A percentile compares a stretch with the other conserved stretches of the same genome.
These are phyloP conservation scores for Gastrophysa polygoni DNA, from an alignment of 2,888 invertebrate species.

Conservation along the genomic window DNA sequence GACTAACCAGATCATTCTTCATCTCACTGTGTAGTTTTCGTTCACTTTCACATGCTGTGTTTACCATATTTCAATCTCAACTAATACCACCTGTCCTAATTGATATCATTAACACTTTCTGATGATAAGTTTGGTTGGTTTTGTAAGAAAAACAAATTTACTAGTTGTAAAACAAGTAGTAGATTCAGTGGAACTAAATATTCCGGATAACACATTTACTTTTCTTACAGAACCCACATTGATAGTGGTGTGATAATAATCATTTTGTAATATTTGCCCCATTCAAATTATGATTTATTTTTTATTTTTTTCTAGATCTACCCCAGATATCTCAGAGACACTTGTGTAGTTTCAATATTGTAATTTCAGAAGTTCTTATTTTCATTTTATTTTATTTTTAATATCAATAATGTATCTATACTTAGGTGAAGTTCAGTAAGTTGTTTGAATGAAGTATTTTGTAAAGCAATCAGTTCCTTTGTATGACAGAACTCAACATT, in stretches of 20 bases:
- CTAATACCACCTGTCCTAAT: conserved; percentile 14
- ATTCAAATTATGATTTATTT: background rate
- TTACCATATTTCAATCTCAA: conserved; percentile 27
- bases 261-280: background rate
- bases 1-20: background rate
- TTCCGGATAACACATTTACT: too few relatives aligned
- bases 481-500: background rate
- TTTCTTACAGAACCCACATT: background rate
- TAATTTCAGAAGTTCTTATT: background rate
- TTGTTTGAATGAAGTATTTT: background rate
- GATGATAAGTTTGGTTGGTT: background rate
- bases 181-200: too few relatives aligned
- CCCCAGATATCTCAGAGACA: background rate
- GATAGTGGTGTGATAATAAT: background rate
- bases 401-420: background rate
- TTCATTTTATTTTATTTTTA: too few relatives aligned
- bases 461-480: background rate
- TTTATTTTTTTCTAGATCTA: background rate
- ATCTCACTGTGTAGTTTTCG: conserved; percentile 18
- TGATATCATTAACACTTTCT: background rate
- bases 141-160: background rate
- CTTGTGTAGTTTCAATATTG: background rate
- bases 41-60: conserved; percentile 16
- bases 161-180: too few relatives aligned
- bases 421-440: background rate